Evolutionary conservation across 2,113 vertebrate species (phyloP).

Genomic region (Eurystomus gularis): DNA sequence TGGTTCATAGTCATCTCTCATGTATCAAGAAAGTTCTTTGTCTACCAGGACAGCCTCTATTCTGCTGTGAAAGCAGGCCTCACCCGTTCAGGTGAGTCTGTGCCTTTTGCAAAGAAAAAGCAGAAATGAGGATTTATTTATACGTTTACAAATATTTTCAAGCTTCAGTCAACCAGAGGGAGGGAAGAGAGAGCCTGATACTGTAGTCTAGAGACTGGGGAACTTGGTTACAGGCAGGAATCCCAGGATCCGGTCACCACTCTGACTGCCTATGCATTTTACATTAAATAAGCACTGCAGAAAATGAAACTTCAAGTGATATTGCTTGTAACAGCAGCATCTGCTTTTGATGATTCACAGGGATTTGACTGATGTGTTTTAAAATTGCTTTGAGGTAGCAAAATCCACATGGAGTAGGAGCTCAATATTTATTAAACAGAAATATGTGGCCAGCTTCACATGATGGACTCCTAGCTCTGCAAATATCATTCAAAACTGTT

Average conservation of each 20-base stretch:
- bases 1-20: not conserved
- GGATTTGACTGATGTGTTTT: conserved; percentile 45
- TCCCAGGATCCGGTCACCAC: not conserved
- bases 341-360: conserved; percentile 53
- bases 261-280: not conserved
- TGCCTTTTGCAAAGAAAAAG: not conserved
- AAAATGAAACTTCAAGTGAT: conserved; percentile 21
- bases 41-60: not conserved
- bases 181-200: not conserved
- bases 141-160: not conserved
- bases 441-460: not conserved
- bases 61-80: not conserved
- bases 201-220: not conserved
- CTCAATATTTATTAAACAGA: conserved; percentile 19
- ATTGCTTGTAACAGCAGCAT: conserved; percentile 26
- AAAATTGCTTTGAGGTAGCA: conserved; percentile 44
- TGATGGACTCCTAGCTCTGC: not conserved
- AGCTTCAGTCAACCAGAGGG: not conserved
- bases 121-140: not conserved
- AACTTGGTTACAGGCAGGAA: not conserved
- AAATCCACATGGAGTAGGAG: conserved; percentile 31
- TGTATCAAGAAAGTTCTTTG: not conserved
- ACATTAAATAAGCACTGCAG: conserved; percentile 11
- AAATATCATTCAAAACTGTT: not conserved
- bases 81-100: not conserved